Evolutionary conservation across 2,888 invertebrate genomes (phyloP).

Genomic region (Vesta saturnalis): DNA sequence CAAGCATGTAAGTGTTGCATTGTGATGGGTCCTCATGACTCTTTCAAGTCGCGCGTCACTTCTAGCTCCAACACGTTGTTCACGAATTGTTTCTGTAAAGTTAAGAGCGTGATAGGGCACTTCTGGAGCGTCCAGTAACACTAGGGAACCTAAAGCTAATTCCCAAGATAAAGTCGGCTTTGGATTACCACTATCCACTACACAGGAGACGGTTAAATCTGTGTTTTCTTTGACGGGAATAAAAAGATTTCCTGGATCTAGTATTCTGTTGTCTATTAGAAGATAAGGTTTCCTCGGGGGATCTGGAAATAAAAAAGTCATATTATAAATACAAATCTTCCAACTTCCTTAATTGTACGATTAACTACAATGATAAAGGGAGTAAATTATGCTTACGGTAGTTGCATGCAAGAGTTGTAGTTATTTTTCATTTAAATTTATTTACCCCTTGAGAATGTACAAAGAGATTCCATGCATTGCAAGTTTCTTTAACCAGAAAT

Average conservation of each 20-base stretch:
- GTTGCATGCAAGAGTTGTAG: too few species aligned
- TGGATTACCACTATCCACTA: slow-evolving; percentile 85
- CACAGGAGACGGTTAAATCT: slow-evolving; percentile 82
- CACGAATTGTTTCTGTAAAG: slow-evolving; percentile 56
- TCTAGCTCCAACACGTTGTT: slow-evolving; percentile 63
- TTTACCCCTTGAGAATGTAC: neutral
- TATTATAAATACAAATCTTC: slow-evolving; percentile 10
- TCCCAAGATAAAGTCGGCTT: slow-evolving; percentile 73
- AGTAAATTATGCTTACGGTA: neutral
- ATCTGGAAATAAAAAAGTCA: slow-evolving; percentile 67
- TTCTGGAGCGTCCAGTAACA: slow-evolving; percentile 67
- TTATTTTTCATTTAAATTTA: neutral
- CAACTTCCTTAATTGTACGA: slow-evolving; percentile 19
- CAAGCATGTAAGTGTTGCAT: slow-evolving; percentile 84
- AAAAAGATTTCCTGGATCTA: slow-evolving; percentile 88
- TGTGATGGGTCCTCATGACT: slow-evolving; percentile 86
- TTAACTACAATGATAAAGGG: slow-evolving; percentile 1
- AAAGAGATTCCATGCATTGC: too few species aligned
- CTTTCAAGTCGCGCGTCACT: slow-evolving; percentile 76
- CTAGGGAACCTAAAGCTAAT: slow-evolving; percentile 70
- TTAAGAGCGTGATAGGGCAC: slow-evolving; percentile 67
- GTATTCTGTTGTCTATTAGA: slow-evolving; percentile 84
- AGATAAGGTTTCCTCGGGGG: slow-evolving; percentile 86
- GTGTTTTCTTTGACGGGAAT: slow-evolving; percentile 88
- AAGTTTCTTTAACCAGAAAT: too few species aligned